phyloP scores from a whole-genome alignment of 2,113 vertebrate species.

The Ciconia boyciana region DNA sequence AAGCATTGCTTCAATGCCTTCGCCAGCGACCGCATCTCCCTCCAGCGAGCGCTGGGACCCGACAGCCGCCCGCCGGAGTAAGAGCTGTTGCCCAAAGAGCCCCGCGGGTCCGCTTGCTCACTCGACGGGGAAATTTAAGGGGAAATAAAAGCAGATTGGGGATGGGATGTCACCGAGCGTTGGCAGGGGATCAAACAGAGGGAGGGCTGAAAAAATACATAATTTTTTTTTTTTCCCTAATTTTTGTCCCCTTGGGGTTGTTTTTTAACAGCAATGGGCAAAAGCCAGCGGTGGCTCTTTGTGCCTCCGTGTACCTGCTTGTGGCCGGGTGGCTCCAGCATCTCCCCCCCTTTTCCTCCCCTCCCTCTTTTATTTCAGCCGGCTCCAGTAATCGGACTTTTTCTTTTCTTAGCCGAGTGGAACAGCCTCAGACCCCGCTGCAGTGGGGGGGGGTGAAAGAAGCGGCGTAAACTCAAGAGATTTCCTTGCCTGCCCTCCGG shows the following conservation, averaged over 20 bases:
- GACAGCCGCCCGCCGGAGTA: conserved; percentile 93
- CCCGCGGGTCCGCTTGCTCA: not conserved
- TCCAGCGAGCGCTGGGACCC: conserved; percentile 89
- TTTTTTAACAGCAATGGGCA: not conserved
- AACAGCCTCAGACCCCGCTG: conserved; percentile 33
- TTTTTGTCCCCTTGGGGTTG: not conserved
- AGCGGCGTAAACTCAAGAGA: not conserved
- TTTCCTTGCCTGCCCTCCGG: not conserved
- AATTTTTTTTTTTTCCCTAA: too few species aligned
- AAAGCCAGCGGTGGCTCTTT: not conserved
- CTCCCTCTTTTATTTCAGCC: not conserved
- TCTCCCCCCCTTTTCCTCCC: not conserved
- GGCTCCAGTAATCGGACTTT: not conserved
- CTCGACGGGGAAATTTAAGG: too few species aligned
- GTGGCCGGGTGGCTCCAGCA: not conserved
- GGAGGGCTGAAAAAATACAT: not conserved
- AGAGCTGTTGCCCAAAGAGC: conserved; percentile 25
- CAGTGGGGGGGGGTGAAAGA: not conserved
- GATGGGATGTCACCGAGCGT: rapidly evolving
- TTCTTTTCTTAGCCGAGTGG: conserved; percentile 46
- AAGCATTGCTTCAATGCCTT: conserved; percentile 97
- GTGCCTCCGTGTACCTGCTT: not conserved
- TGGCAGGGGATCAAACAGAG: rapidly evolving
- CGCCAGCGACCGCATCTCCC: conserved; percentile 92
- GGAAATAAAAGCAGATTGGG: rapidly evolving